phyloP scores from a whole-genome alignment of 1,140 invertebrate genomes.

The Triops longicaudatus region DNA sequence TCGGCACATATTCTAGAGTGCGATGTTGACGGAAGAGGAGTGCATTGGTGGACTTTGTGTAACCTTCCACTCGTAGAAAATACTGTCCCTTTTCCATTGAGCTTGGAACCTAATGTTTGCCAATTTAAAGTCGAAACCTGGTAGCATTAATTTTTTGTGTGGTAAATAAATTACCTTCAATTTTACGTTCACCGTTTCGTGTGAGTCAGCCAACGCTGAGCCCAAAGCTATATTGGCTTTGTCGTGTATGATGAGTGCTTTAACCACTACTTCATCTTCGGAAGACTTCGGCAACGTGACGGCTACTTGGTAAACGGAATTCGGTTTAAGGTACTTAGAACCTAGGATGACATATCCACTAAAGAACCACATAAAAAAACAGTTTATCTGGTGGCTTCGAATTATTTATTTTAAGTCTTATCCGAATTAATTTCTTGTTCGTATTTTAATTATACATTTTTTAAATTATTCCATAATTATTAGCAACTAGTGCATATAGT shows the following conservation, averaged over 20 bases:
- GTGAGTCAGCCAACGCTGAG: neutral
- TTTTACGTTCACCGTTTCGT: neutral
- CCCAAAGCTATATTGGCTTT: neutral
- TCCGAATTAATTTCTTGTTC: too few species aligned
- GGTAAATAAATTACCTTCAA: neutral
- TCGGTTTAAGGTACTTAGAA: neutral
- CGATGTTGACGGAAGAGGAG: constrained; percentile 38
- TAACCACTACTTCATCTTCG: neutral
- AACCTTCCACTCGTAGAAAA: neutral
- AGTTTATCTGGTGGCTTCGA: too few species aligned
- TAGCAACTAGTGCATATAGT: too few species aligned
- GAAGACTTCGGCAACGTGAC: neutral
- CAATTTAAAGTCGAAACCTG: too few species aligned
- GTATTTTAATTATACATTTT: too few species aligned
- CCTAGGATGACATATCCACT: neutral
- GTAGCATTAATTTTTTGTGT: neutral
- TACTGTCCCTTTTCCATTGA: neutral
- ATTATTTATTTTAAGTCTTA: too few species aligned
- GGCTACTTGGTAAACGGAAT: neutral
- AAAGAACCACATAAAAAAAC: neutral
- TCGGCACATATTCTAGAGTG: constrained; percentile 37
- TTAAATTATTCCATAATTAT: too few species aligned
- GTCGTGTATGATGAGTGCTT: neutral
- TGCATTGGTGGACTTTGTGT: neutral
- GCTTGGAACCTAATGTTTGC: neutral